Evolutionary conservation across 2,888 invertebrate species (phyloP).

Genomic region (Hedya salicella): DNA sequence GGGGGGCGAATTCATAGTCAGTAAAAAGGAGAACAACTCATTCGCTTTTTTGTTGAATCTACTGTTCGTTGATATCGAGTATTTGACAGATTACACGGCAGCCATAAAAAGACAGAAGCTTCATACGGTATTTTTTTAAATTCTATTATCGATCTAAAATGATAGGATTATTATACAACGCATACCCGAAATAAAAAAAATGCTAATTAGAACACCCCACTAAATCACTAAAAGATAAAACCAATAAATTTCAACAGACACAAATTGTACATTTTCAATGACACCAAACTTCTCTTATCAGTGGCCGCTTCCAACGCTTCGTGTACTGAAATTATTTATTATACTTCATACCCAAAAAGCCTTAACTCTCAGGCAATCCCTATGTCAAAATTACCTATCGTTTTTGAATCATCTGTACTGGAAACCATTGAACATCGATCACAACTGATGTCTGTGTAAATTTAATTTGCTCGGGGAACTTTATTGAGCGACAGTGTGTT

Average conservation of each 20-base stretch:
- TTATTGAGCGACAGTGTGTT: not conserved
- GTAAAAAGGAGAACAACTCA: no score
- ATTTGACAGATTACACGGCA: no score
- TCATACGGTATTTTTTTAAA: no score
- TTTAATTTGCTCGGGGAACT: not conserved
- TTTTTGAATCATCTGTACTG: not conserved
- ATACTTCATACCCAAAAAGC: not conserved
- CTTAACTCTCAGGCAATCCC: not conserved
- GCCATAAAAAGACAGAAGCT: no score
- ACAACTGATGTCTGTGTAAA: not conserved
- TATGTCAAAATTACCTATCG: not conserved
- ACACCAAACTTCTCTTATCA: slow-evolving; percentile 24
- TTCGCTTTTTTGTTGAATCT: no score
- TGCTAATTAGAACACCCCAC: not conserved
- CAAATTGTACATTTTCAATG: slow-evolving; percentile 28
- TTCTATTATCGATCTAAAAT: no score
- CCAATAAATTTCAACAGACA: slow-evolving; percentile 19
- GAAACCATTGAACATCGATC: not conserved
- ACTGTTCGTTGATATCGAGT: no score
- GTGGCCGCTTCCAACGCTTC: slow-evolving; percentile 1
- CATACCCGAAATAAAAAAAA: no score
- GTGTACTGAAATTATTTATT: slow-evolving; percentile 19
- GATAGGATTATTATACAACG: no score
- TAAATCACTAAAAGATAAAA: slow-evolving; percentile 8
- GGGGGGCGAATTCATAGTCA: no score